A percentile compares a stretch with the other conserved stretches of the same genome.
Conservation (phyloP, 1,140 invertebrate genomes). For the Propsilocerus akamusi region DNA sequence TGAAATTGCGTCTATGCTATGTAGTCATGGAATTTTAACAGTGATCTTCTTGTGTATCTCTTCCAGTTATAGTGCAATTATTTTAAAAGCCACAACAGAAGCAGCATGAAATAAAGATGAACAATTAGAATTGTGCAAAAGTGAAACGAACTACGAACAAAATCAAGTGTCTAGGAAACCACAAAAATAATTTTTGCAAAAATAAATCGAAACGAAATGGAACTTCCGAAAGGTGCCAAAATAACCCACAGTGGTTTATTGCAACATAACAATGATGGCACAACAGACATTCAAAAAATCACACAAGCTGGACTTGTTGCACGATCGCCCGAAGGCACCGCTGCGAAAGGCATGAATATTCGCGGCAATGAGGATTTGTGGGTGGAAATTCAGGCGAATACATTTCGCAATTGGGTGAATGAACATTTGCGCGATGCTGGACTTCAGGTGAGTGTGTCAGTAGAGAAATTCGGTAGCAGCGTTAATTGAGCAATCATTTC, state of each 20-base stretch:
- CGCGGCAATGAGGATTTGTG: slow-evolving; percentile 85
- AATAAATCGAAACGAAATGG: not conserved
- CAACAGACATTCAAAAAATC: slow-evolving; percentile 26
- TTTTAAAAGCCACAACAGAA: too few species aligned
- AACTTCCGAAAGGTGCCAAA: slow-evolving; percentile 19
- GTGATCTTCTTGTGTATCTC: too few species aligned
- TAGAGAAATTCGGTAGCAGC: too few species aligned
- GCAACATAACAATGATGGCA: slow-evolving; percentile 22
- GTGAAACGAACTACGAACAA: too few species aligned
- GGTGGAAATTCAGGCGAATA: slow-evolving; percentile 94
- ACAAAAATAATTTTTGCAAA: too few species aligned
- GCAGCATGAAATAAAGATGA: too few species aligned
- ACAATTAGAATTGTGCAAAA: too few species aligned
- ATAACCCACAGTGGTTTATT: slow-evolving; percentile 22
- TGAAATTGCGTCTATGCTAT: too few species aligned
- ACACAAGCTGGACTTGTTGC: slow-evolving; percentile 59
- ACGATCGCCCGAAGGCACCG: slow-evolving; percentile 75
- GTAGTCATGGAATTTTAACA: too few species aligned
- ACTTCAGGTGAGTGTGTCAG: slow-evolving; percentile 29
- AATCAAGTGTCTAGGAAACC: too few species aligned
- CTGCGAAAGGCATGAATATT: slow-evolving; percentile 80
- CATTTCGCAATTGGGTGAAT: slow-evolving; percentile 96
- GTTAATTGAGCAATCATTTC: not conserved
- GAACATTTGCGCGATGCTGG: slow-evolving; percentile 63
- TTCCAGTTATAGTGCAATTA: too few species aligned